phyloP scores from a whole-genome alignment of 2,113 vertebrate species.

The Eubucco bourcierii region DNA sequence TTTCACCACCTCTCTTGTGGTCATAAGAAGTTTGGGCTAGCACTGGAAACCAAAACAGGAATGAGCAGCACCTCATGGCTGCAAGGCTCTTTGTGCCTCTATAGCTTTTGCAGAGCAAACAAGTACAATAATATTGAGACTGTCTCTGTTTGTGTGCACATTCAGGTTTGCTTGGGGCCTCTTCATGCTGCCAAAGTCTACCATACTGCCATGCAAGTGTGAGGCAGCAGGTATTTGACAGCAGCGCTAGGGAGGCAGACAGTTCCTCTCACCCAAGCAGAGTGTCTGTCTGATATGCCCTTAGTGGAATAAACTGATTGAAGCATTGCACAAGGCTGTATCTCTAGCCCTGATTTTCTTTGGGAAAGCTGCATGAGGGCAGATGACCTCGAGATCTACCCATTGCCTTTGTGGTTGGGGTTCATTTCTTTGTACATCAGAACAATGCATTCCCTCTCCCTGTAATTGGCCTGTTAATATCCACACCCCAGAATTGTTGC shows the following conservation, averaged over 20 bases:
- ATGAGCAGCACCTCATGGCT: neutral
- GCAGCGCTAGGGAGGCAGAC: neutral
- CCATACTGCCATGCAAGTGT: fast-evolving
- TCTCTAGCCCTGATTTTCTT: neutral
- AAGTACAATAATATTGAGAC: fast-evolving
- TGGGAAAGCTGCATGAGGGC: neutral
- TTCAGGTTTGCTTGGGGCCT: neutral
- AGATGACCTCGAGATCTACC: neutral
- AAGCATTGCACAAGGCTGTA: neutral
- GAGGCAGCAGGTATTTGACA: neutral
- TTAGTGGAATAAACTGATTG: fast-evolving
- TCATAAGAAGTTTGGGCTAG: neutral
- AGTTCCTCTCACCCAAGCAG: neutral
- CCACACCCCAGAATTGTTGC: neutral
- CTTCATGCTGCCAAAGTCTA: neutral
- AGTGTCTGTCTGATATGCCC: neutral
- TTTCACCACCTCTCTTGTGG: neutral
- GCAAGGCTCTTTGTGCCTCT: neutral
- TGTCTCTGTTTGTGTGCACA: neutral
- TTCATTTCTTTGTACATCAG: neutral
- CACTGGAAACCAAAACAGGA: neutral
- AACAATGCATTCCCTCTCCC: neutral
- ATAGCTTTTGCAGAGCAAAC: neutral
- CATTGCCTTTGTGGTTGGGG: neutral
- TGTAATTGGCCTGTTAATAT: neutral